Evolutionary conservation across 2,888 invertebrate genomes (phyloP).

Genomic region (Atrina japonica): DNA sequence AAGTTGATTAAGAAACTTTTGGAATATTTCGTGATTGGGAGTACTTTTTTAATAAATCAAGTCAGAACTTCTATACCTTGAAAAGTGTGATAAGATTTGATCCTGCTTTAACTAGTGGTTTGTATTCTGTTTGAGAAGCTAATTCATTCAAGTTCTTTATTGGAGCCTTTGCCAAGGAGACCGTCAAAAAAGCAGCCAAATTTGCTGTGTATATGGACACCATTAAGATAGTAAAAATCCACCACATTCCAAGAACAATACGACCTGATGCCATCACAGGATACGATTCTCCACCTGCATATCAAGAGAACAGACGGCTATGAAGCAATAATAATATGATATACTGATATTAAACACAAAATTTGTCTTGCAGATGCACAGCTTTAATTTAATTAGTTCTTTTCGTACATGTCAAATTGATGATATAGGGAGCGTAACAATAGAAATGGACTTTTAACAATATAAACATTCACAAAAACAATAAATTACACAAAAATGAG

Average conservation of each 20-base stretch:
- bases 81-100: slow-evolving; percentile 51
- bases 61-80: slow-evolving; percentile 34
- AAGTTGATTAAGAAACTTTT: no score
- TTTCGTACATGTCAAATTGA: no score
- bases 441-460: no score
- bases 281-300: slow-evolving; percentile 41
- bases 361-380: no score
- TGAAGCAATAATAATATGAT: no score
- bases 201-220: slow-evolving; percentile 60
- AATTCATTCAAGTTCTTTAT: slow-evolving; percentile 56
- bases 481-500: no score
- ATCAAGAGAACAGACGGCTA: not conserved
- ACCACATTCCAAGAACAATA: slow-evolving; percentile 56
- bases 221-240: slow-evolving; percentile 60
- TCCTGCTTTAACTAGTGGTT: slow-evolving; percentile 56
- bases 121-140: slow-evolving; percentile 45
- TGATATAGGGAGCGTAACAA: no score
- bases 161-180: slow-evolving; percentile 46
- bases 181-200: slow-evolving; percentile 59
- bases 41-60: not conserved
- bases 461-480: no score
- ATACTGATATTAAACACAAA: no score
- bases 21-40: not conserved
- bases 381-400: no score
- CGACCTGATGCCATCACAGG: slow-evolving; percentile 52